phyloP scores from a whole-genome alignment of 2,888 invertebrate genomes.

The Drosophila borborema region DNA sequence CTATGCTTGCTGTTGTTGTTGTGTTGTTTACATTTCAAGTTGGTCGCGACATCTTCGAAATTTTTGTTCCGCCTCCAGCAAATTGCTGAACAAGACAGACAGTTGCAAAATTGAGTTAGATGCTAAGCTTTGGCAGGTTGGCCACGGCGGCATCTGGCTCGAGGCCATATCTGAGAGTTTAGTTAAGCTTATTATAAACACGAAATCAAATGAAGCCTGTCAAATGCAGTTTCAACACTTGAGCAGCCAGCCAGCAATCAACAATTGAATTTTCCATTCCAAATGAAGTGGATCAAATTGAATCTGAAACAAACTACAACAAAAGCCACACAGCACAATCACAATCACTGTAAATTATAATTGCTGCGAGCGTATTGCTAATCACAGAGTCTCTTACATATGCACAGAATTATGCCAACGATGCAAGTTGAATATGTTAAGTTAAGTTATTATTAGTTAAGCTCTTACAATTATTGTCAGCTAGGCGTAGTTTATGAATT shows the following conservation, averaged over 20 bases:
- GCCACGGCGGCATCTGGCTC: background rate
- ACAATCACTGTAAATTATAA: background rate
- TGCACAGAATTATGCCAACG: background rate
- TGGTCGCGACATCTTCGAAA: constrained; percentile 47
- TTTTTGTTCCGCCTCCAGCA: constrained; percentile 52
- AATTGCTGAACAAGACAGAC: constrained; percentile 63
- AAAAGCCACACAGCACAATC: background rate
- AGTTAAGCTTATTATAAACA: constrained; percentile 71
- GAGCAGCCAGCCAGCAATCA: constrained; percentile 51
- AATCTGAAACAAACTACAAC: constrained; percentile 5
- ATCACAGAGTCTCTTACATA: background rate
- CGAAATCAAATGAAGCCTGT: constrained; percentile 77
- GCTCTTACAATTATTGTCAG: background rate
- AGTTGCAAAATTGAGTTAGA: constrained; percentile 76
- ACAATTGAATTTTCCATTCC: constrained; percentile 45
- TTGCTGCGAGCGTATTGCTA: background rate
- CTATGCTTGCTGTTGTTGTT: constrained; percentile 10
- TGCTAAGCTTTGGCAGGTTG: constrained; percentile 60
- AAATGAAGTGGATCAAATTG: constrained; percentile 31
- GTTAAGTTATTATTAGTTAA: background rate
- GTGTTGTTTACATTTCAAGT: constrained; percentile 63
- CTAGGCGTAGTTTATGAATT: too few relatives aligned
- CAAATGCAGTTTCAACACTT: constrained; percentile 69
- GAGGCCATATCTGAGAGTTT: constrained; percentile 38
- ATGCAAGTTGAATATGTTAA: background rate